Base-by-base conservation (phyloP, 2,113 vertebrate species). In the Spheniscus mendiculus region DNA sequence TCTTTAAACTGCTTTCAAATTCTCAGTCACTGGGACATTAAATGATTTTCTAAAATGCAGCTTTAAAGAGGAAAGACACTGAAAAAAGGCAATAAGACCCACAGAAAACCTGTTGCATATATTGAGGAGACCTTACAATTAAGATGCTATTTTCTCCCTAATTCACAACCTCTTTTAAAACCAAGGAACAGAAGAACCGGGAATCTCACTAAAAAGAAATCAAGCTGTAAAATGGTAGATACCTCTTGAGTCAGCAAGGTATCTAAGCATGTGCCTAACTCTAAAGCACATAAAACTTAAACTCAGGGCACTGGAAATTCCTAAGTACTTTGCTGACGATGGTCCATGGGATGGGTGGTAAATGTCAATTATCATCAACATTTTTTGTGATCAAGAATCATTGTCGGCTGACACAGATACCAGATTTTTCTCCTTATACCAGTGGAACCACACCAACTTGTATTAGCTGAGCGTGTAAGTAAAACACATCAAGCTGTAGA, bases 1-100 rank as follows among this genome's bases (percentile, higher is more conserved):
- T 94, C 83, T 96, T 79, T 89, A 92, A 94, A 93, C 66, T 56
- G 62, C 70, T 93, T 96, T 90, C 69, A 95, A 87, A 84, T 89
- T 95, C 70, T 88, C 78, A 81, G 65, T 76, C 78, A 69, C 58
- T 76, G 26, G 40, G n/a, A 89, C 56, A 79, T 67, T 17, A 91
- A 83, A 79, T 44, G 5, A 53, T 74, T 83, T 90, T 85, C 49
- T 69, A 29, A 93, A 96, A 97, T 34, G 34, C 30, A 94, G 45
- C 77, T 52, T 94, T 92, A 88, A 88, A 88, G 74, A 67, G 52
- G 20, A 95, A 88, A 95, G 44, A 56, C 55, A 84, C 34, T 49
- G 42, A 47, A 83, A 93, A 95, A 44, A 67, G 15, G 25, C 38
- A 90, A 40, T 6, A 66, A 82, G 44, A 79, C n/a, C 8, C 49